Evolutionary conservation across 2,888 invertebrate species (phyloP).

Genomic region (Amphipyra berbera): DNA sequence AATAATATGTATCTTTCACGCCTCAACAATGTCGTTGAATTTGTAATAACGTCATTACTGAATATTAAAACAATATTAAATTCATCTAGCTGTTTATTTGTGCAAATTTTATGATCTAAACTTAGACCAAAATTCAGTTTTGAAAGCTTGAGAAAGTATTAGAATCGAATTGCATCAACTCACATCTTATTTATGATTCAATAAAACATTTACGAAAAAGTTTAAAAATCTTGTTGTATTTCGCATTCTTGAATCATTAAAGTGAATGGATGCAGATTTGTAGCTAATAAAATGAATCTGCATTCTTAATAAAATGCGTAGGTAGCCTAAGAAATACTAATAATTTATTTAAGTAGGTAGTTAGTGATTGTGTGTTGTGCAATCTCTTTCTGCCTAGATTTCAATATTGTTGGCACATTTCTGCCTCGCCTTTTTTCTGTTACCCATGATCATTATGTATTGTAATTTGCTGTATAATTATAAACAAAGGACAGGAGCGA

Average conservation of each 20-base stretch:
- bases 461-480: background rate
- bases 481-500: too few relatives aligned
- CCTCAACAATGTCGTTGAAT: background rate
- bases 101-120: constrained; percentile 14
- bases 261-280: background rate
- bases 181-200: background rate
- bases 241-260: constrained; percentile 3
- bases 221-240: background rate
- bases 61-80: background rate
- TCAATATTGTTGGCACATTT: background rate
- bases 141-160: constrained; percentile 40
- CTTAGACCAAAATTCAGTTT: background rate
- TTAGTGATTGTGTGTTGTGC: background rate
- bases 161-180: background rate
- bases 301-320: constrained; percentile 2
- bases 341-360: constrained; percentile 3
- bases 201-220: background rate
- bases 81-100: background rate
- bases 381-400: constrained; percentile 5
- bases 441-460: too few relatives aligned
- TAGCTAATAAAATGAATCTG: background rate
- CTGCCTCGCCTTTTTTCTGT: too few relatives aligned
- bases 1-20: background rate
- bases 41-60: background rate
- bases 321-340: background rate